These are phyloP conservation scores for Platichthys flesus DNA, from an alignment of 2,113 vertebrate genomes.

Conservation along the genomic window DNA sequence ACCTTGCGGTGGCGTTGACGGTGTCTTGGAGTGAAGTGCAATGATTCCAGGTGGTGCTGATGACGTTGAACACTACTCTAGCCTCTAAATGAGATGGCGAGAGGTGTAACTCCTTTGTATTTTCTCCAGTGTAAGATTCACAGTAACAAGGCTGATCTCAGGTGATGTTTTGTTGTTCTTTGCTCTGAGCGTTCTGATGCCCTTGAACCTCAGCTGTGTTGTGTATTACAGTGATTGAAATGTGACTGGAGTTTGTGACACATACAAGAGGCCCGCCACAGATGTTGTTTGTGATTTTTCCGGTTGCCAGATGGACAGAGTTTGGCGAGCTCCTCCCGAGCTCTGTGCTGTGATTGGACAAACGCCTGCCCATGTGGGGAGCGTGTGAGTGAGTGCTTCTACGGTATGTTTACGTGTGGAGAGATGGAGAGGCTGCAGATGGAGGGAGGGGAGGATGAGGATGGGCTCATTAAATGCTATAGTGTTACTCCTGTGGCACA, in stretches of 20 bases:
- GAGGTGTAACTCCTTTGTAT: slow-evolving; percentile 30
- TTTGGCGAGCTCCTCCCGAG: slow-evolving; percentile 53
- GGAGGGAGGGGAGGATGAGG: slow-evolving; percentile 56
- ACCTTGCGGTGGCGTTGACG: slow-evolving; percentile 41
- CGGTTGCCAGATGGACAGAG: slow-evolving; percentile 54
- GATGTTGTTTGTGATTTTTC: slow-evolving; percentile 45
- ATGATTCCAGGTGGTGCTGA: slow-evolving; percentile 49
- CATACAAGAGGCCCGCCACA: slow-evolving; percentile 41
- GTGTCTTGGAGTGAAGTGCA: slow-evolving; percentile 50
- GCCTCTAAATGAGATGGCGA: slow-evolving; percentile 42
- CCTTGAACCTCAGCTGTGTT: slow-evolving; percentile 35
- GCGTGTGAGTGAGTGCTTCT: slow-evolving; percentile 67
- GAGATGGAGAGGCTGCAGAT: slow-evolving; percentile 59
- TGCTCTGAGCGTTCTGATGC: slow-evolving; percentile 8
- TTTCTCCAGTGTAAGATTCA: slow-evolving; percentile 45
- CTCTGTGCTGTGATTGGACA: slow-evolving; percentile 54
- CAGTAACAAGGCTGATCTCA: slow-evolving; percentile 50
- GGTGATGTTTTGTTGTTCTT: neutral
- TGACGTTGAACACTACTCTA: slow-evolving; percentile 51
- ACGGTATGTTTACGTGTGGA: slow-evolving; percentile 52
- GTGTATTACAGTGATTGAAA: slow-evolving; percentile 30
- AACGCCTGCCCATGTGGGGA: slow-evolving; percentile 57
- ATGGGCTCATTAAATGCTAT: slow-evolving; percentile 79
- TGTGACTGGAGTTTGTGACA: slow-evolving; percentile 39
- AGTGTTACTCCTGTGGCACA: slow-evolving; percentile 70